A percentile compares a stretch with the other conserved stretches of the same genome.
phyloP scores from a whole-genome alignment of 2,113 vertebrate species.

The Glaucidium brasilianum region DNA sequence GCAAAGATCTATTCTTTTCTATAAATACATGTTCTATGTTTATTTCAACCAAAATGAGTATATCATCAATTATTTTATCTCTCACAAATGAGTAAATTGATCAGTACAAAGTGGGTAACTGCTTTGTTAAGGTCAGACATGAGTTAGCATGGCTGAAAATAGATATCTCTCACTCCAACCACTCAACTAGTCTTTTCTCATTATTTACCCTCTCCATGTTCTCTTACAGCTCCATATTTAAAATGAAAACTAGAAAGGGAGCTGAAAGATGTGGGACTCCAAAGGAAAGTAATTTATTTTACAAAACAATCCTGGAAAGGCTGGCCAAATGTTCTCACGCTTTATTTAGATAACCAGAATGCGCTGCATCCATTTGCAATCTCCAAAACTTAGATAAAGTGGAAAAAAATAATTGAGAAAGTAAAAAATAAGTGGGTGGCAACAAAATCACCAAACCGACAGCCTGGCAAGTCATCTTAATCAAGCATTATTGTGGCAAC shows the following conservation, averaged over 20 bases:
- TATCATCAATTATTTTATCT: background rate
- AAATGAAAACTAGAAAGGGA: background rate
- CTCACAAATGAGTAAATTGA: background rate
- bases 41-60: background rate
- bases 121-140: background rate
- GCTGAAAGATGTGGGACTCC: background rate
- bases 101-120: background rate
- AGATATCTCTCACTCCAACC: background rate
- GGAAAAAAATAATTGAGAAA: conserved; percentile 12
- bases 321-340: background rate
- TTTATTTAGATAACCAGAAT: conserved; percentile 5
- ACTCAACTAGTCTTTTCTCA: background rate
- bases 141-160: background rate
- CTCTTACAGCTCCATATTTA: background rate
- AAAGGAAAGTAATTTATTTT: background rate
- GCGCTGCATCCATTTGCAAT: background rate
- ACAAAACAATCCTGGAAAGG: background rate
- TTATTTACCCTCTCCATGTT: background rate
- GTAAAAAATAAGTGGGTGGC: conserved; percentile 9
- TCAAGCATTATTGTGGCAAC: background rate
- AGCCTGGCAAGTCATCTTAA: conserved; percentile 8
- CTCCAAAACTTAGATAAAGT: conserved; percentile 13
- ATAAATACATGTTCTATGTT: background rate
- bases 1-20: background rate
- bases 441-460: background rate